A percentile compares a stretch with the other conserved stretches of the same genome.
These are phyloP conservation scores for Pseudomyrmex cubaensis DNA, from an alignment of 1,140 invertebrate species.

Conservation along the genomic window DNA sequence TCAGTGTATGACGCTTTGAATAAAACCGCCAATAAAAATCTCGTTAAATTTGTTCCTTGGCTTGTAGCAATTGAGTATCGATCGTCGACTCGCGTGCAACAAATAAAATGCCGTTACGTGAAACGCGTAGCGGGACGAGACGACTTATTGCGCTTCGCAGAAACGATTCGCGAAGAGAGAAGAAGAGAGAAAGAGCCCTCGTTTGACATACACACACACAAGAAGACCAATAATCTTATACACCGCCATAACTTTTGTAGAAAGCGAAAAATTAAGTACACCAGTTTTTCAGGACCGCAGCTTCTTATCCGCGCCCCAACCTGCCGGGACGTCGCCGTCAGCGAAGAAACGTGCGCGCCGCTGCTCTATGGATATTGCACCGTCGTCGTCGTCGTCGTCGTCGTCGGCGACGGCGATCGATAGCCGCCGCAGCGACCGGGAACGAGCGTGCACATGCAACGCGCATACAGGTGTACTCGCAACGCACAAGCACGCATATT, in stretches of 20 bases:
- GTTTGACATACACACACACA: neutral
- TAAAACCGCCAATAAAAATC: constrained; percentile 2
- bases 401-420: constrained; percentile 40
- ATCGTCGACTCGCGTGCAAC: constrained; percentile 1
- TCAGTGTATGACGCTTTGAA: neutral
- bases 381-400: constrained; percentile 25
- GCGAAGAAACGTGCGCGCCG: constrained; percentile 19
- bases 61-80: constrained; percentile 23
- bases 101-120: constrained; percentile 48
- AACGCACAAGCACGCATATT: neutral
- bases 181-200: neutral
- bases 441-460: constrained; percentile 50
- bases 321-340: neutral
- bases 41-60: neutral
- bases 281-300: neutral
- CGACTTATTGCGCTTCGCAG: constrained; percentile 1
- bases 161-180: neutral
- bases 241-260: constrained; percentile 10
- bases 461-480: constrained; percentile 18
- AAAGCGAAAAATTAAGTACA: constrained; percentile 38
- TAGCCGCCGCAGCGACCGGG: constrained; percentile 14
- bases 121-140: constrained; percentile 33
- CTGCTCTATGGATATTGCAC: constrained; percentile 12
- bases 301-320: constrained; percentile 10
- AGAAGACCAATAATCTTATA: neutral